Base-by-base conservation (phyloP, 2,888 invertebrate genomes). In the Eupithecia vulgata region DNA sequence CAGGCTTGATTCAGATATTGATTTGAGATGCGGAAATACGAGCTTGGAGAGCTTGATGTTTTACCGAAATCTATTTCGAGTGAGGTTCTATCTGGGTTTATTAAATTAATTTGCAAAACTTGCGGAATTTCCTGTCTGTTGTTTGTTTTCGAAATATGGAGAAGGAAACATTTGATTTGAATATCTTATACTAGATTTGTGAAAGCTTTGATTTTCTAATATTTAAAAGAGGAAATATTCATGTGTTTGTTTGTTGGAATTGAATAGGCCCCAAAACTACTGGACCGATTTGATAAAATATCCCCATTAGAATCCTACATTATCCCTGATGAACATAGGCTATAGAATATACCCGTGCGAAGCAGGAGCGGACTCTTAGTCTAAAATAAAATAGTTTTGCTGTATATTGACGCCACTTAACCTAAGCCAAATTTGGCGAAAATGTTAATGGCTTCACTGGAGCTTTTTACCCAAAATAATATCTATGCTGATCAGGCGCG, bases 401-500 rank as follows among this genome's bases (percentile, higher is more conserved):
- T 13, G 13, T 5, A 40, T 40, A 1, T 45, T 45, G 10, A 21
- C 6, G 52, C 52, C 52, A 52, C 48, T 48, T 48, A 48, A n/a
- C 48, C 48, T 4, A 3, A 30, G 30, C 48, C n/a, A n/a, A 48
- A 21, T 52, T 48, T 48, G 8, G 21, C 4, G 48, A 10, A 52
- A 52, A 21, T 52, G n/a, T 21, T 52, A 21, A 52, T n/a, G 52
- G n/a, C 21, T 52, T 52, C 4, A 52, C 57, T 0, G 25, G 57
- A 25, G 5, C 10, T 57, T 10, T 25, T 57, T 57, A 5, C 12
- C 13, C n/a, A 37, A 40, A 25, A 65, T 65, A 40, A 65, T 65
- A 64, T 21, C 48, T 80, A 84, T 83, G 81, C 81, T 80, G 82
- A 83, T 83, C 83, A 85, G 81, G 79, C 82, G 78, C 76, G 77